Evolutionary conservation across 2,113 vertebrate genomes (phyloP).

Genomic region (Podarcis muralis): DNA sequence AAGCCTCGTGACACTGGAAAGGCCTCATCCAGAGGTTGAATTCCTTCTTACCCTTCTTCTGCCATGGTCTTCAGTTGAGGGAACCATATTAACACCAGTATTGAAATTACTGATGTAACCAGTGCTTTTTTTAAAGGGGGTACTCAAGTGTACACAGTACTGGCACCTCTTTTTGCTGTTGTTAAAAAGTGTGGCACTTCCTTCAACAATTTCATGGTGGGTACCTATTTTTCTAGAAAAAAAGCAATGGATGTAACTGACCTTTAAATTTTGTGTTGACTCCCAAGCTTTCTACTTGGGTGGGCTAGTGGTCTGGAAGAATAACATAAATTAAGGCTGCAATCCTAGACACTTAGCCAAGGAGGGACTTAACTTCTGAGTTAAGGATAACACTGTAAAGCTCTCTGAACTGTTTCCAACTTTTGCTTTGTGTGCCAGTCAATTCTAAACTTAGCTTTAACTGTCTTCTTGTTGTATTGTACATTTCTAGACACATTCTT

Average conservation of each 20-base stretch:
- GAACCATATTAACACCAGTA: not conserved
- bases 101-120: not conserved
- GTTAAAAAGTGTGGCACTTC: no score
- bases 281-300: not conserved
- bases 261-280: not conserved
- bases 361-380: not conserved
- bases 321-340: not conserved
- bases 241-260: no score
- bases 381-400: not conserved
- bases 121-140: no score
- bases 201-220: no score
- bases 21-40: not conserved
- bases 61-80: not conserved
- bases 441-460: not conserved
- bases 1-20: not conserved
- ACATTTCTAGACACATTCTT: not conserved
- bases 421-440: not conserved
- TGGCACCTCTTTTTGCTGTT: no score
- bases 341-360: not conserved
- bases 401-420: not conserved
- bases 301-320: no score
- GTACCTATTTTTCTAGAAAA: no score
- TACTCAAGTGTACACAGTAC: no score
- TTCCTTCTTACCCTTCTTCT: not conserved
- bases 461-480: not conserved